Percentiles rank a stretch among this genome's conserved stretches.
Evolutionary conservation across 2,888 invertebrate genomes (phyloP).

Genomic region (Drosophila maculinotata): DNA sequence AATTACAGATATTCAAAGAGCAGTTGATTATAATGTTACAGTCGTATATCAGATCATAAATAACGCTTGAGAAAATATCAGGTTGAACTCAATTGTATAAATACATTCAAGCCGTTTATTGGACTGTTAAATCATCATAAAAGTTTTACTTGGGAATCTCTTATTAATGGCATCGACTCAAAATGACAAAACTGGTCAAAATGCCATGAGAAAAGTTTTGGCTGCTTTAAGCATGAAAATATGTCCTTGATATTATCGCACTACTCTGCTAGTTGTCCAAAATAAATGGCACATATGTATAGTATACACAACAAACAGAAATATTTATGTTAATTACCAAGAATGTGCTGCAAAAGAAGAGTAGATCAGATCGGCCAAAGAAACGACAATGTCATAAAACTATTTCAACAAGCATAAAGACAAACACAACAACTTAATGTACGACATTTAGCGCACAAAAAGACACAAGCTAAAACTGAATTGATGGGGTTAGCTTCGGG

Average conservation of each 20-base stretch:
- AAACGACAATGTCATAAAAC: constrained; percentile 57
- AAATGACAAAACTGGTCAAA: constrained; percentile 14
- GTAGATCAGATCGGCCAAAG: constrained; percentile 42
- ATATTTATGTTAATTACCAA: constrained; percentile 58
- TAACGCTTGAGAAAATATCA: too few species aligned
- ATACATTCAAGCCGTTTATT: constrained; percentile 1
- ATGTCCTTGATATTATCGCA: constrained; percentile 9
- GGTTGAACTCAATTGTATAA: too few species aligned
- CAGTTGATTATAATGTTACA: too few species aligned
- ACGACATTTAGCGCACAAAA: constrained; percentile 48
- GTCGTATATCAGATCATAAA: too few species aligned
- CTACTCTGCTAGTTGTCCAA: constrained; percentile 1
- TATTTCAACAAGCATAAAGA: constrained; percentile 53
- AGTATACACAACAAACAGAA: constrained; percentile 1
- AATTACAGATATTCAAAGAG: too few species aligned
- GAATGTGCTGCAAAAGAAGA: constrained; percentile 27
- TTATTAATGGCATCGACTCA: constrained; percentile 18
- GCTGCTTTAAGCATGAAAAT: not conserved
- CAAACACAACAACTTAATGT: constrained; percentile 51
- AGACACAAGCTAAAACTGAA: constrained; percentile 38
- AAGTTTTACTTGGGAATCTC: constrained; percentile 15
- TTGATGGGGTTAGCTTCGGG: constrained; percentile 39
- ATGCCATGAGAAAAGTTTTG: constrained; percentile 8
- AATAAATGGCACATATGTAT: constrained; percentile 5
- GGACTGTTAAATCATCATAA: not conserved